Conservation (phyloP, 1,140 invertebrate species). For the Acromyrmex charruanus region DNA sequence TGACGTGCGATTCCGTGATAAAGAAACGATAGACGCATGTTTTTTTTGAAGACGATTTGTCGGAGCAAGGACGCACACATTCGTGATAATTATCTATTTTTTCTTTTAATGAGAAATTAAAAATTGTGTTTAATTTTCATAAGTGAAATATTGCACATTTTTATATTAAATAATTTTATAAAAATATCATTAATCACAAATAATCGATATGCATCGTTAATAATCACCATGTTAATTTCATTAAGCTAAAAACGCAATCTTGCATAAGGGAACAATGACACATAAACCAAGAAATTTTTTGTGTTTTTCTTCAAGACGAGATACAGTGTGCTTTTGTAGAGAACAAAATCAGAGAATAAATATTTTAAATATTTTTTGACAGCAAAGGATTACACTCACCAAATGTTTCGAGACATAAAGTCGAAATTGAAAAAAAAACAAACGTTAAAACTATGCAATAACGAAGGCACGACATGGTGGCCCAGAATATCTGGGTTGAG, state of each 20-base stretch:
- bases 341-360: background rate
- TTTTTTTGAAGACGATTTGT: slow-evolving; percentile 55
- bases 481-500: slow-evolving; percentile 61
- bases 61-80: slow-evolving; percentile 69
- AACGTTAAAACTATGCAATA: slow-evolving; percentile 15
- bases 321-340: background rate
- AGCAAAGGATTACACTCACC: slow-evolving; percentile 52
- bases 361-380: background rate
- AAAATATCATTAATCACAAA: background rate
- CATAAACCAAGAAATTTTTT: background rate
- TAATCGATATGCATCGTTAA: background rate
- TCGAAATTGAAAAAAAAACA: slow-evolving; percentile 16
- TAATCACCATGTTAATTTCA: background rate
- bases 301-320: background rate
- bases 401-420: slow-evolving; percentile 10
- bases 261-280: too few relatives aligned
- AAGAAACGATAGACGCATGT: slow-evolving; percentile 73
- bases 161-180: background rate
- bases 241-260: background rate
- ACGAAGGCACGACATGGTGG: slow-evolving; percentile 62
- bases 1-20: slow-evolving; percentile 56
- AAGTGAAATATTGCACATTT: background rate
- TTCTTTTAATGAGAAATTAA: background rate
- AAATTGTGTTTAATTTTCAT: background rate
- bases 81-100: slow-evolving; percentile 64